These are phyloP conservation scores for Cheilosia variabilis DNA, from an alignment of 2,888 invertebrate species.

Conservation along the genomic window DNA sequence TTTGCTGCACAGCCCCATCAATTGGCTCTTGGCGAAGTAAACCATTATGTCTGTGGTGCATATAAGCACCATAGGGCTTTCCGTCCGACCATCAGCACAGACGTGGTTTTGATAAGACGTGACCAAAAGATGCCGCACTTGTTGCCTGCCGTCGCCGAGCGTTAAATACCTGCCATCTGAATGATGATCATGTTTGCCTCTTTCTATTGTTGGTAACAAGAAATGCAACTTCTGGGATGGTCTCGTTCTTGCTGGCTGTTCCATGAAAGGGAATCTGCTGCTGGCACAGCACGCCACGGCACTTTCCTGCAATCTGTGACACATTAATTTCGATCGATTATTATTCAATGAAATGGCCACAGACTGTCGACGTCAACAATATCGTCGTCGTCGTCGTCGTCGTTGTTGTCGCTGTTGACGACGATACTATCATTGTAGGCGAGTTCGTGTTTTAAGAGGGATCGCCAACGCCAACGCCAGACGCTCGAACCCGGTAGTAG, in stretches of 20 bases:
- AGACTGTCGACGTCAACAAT: constrained; percentile 31
- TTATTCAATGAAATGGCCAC: constrained; percentile 61
- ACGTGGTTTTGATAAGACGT: constrained; percentile 61
- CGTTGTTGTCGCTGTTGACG: neutral
- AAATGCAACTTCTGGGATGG: constrained; percentile 50
- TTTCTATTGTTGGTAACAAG: constrained; percentile 62
- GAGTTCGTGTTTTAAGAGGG: constrained; percentile 45
- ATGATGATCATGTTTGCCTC: constrained; percentile 46
- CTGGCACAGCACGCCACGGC: neutral
- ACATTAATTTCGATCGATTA: constrained; percentile 69
- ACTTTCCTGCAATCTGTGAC: constrained; percentile 68
- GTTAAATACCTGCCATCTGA: constrained; percentile 71
- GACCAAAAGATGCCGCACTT: constrained; percentile 66
- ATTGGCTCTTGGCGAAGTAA: constrained; percentile 43
- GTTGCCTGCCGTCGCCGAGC: constrained; percentile 37
- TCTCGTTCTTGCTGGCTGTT: constrained; percentile 31
- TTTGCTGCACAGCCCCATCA: constrained; percentile 54
- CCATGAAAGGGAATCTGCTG: constrained; percentile 71
- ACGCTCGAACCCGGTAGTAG: constrained; percentile 73
- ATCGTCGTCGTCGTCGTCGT: constrained; percentile 1
- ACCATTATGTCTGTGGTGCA: constrained; percentile 56
- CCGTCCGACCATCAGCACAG: constrained; percentile 12
- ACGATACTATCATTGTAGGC: constrained; percentile 30
- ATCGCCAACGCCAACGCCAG: constrained; percentile 36
- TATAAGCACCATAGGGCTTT: constrained; percentile 36